Conservation (phyloP, 1,140 invertebrate species). For the Zaprionus inermis region DNA sequence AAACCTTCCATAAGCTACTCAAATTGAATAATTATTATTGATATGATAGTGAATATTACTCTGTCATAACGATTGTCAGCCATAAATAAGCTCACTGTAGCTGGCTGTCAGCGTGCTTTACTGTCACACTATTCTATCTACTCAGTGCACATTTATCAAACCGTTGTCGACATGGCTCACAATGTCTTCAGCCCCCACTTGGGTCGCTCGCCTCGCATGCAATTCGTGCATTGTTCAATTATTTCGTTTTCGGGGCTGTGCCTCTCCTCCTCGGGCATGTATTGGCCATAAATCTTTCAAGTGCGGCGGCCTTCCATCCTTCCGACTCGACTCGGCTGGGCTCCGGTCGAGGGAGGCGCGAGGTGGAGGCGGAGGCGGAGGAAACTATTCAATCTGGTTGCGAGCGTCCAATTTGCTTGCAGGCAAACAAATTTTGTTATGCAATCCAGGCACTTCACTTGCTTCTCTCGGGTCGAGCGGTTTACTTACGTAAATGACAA, state of each 20-base stretch:
- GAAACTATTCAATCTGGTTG: constrained; percentile 28
- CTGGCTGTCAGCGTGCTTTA: background rate
- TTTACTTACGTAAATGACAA: constrained; percentile 32
- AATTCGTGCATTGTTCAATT: constrained; percentile 34
- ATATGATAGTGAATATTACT: background rate
- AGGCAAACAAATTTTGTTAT: constrained; percentile 43
- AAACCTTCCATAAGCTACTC: background rate
- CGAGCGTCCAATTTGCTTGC: constrained; percentile 37
- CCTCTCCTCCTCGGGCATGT: background rate
- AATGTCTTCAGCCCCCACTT: background rate
- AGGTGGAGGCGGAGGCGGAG: too few species aligned
- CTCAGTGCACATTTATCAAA: constrained; percentile 22
- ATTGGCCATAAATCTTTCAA: constrained; percentile 39
- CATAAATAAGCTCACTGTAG: background rate
- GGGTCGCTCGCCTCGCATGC: background rate
- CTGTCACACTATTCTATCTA: background rate
- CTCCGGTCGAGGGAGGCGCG: background rate
- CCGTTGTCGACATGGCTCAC: background rate
- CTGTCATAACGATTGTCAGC: background rate
- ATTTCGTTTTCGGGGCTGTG: constrained; percentile 31
- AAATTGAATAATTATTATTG: constrained; percentile 1
- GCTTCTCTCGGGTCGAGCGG: constrained; percentile 7
- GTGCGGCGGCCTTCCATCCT: constrained; percentile 11
- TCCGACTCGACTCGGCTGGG: background rate
- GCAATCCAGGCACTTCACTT: constrained; percentile 44